phyloP scores from a whole-genome alignment of 2,113 vertebrate genomes.

The Antechinus stuartii region DNA sequence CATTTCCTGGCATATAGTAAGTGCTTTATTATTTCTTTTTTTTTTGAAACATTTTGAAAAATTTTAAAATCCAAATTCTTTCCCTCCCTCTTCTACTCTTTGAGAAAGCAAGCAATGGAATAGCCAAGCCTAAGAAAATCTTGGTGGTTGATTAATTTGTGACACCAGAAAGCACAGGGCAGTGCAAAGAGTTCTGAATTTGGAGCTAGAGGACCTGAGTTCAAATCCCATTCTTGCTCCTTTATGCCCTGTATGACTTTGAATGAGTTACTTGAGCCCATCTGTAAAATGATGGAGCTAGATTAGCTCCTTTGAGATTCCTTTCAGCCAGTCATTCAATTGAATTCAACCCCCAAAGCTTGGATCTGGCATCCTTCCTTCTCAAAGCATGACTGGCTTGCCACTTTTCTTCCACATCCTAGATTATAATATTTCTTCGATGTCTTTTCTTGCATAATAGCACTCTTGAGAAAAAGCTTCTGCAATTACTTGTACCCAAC shows the following conservation, averaged over 20 bases:
- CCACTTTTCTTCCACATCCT: background rate
- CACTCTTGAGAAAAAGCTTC: background rate
- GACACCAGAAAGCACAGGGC: background rate
- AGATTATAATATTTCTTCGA: background rate
- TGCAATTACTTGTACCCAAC: background rate
- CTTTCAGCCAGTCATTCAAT: background rate
- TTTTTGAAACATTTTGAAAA: background rate
- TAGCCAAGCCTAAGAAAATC: background rate
- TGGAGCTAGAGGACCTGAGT: background rate
- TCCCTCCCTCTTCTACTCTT: background rate
- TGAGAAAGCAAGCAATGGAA: background rate
- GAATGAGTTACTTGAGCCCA: background rate
- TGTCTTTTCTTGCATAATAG: background rate
- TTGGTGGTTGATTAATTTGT: background rate
- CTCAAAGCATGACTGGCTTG: background rate
- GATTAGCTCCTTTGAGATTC: background rate
- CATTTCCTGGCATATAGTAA: background rate
- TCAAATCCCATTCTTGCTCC: background rate
- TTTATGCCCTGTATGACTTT: background rate
- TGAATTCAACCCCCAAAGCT: background rate
- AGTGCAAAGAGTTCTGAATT: background rate
- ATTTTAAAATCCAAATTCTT: background rate
- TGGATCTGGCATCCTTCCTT: background rate
- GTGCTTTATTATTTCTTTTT: background rate
- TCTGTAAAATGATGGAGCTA: background rate